Conservation (phyloP, 2,888 invertebrate genomes). For the Sarcophaga caerulescens region DNA sequence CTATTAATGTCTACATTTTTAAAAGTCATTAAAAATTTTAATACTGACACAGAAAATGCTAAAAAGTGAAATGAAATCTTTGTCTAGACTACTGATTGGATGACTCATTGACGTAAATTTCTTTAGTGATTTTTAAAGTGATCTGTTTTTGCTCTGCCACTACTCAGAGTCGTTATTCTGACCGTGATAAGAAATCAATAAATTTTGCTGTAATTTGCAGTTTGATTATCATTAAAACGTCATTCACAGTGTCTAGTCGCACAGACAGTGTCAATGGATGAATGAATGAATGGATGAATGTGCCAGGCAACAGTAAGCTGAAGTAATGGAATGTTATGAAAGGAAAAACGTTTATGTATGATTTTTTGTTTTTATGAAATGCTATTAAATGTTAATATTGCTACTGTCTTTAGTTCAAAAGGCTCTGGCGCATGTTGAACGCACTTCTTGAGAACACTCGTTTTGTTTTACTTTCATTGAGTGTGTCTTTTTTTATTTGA, state of each 20-base stretch:
- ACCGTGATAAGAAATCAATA: conserved; percentile 51
- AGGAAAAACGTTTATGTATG: background rate
- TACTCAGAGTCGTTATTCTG: background rate
- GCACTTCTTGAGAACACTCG: conserved; percentile 35
- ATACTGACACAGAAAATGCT: background rate
- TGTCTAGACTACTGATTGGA: conserved; percentile 43
- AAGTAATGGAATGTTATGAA: background rate
- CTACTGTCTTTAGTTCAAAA: background rate
- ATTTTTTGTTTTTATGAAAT: background rate
- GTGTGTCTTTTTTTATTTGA: background rate
- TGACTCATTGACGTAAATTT: conserved; percentile 28
- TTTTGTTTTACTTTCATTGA: background rate
- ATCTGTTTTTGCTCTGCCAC: conserved; percentile 5
- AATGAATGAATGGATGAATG: background rate
- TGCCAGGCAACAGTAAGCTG: background rate
- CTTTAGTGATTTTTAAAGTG: background rate
- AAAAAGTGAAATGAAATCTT: too few relatives aligned
- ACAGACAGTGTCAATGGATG: background rate
- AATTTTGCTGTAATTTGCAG: conserved; percentile 42
- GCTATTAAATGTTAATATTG: background rate
- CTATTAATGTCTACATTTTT: too few relatives aligned
- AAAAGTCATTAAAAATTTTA: too few relatives aligned
- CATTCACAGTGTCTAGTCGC: conserved; percentile 15
- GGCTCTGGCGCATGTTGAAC: conserved; percentile 47
- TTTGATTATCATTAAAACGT: conserved; percentile 19